Evolutionary conservation across 2,113 vertebrate genomes (phyloP).

Genomic region (Sinocyclocheilus anshuiensis): DNA sequence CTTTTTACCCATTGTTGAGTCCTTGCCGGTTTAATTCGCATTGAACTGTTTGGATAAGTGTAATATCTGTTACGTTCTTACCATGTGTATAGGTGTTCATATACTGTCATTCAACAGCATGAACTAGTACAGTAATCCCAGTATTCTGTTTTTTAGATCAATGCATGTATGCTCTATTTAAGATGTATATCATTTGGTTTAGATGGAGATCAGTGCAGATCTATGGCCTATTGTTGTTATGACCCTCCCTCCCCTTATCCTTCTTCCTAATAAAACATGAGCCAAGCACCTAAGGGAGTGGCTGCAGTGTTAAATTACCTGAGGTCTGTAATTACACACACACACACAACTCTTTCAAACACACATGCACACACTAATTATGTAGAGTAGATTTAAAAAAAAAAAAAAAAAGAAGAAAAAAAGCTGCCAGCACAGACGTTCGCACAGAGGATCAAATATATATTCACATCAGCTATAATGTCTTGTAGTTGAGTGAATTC

Average conservation of each 20-base stretch:
- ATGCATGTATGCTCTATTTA: neutral
- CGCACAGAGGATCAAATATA: neutral
- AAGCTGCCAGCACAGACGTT: neutral
- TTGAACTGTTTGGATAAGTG: neutral
- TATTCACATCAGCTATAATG: conserved; percentile 1
- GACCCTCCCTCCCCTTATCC: conserved; percentile 63
- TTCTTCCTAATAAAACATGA: conserved; percentile 62
- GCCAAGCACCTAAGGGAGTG: conserved; percentile 59
- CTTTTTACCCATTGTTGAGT: neutral
- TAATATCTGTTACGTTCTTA: neutral
- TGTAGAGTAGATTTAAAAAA: neutral
- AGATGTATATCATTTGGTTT: conserved; percentile 52
- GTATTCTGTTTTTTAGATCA: neutral
- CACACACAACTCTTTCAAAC: conserved; percentile 16
- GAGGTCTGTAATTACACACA: conserved; percentile 71
- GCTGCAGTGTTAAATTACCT: conserved; percentile 71
- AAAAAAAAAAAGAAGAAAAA: too few relatives aligned
- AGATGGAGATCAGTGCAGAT: conserved; percentile 59
- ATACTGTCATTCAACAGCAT: neutral
- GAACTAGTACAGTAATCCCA: conserved; percentile 7
- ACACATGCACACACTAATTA: conserved; percentile 41
- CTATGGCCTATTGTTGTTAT: conserved; percentile 44
- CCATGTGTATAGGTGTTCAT: neutral
- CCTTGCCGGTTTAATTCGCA: neutral
- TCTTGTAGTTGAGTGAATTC: neutral